phyloP scores from a whole-genome alignment of 1,140 invertebrate genomes.

The Trichonephila clavipes region DNA sequence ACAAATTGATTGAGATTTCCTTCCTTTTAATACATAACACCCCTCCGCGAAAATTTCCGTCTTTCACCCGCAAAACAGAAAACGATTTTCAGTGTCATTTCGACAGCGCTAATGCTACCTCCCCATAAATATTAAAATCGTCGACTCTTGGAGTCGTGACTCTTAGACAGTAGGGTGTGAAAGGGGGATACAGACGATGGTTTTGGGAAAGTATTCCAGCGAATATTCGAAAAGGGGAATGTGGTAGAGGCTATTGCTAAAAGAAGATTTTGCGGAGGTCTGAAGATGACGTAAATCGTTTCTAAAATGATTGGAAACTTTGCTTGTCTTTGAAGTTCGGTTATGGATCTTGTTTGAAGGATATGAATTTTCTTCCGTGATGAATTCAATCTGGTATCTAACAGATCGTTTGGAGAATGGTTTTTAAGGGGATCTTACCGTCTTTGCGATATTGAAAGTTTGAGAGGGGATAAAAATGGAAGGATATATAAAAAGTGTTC shows the following conservation, averaged over 20 bases:
- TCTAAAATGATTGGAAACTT: conserved; percentile 21
- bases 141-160: neutral
- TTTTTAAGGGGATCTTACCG: neutral
- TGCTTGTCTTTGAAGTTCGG: conserved; percentile 16
- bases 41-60: neutral
- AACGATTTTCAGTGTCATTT: conserved; percentile 13
- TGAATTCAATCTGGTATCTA: conserved; percentile 1
- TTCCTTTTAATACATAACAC: neutral
- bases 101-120: conserved; percentile 15
- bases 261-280: neutral
- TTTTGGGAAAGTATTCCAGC: neutral
- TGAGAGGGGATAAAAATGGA: neutral
- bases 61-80: neutral
- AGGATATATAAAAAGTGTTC: neutral
- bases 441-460: neutral
- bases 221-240: neutral
- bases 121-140: conserved; percentile 38
- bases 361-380: neutral
- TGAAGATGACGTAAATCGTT: conserved; percentile 13
- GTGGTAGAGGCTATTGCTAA: neutral
- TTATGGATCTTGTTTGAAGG: conserved; percentile 27
- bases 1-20: neutral
- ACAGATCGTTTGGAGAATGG: neutral
- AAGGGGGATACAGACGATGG: neutral
- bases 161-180: neutral